These are phyloP conservation scores for Brachionus plicatilis DNA, from an alignment of 1,140 invertebrate genomes.

Conservation along the genomic window DNA sequence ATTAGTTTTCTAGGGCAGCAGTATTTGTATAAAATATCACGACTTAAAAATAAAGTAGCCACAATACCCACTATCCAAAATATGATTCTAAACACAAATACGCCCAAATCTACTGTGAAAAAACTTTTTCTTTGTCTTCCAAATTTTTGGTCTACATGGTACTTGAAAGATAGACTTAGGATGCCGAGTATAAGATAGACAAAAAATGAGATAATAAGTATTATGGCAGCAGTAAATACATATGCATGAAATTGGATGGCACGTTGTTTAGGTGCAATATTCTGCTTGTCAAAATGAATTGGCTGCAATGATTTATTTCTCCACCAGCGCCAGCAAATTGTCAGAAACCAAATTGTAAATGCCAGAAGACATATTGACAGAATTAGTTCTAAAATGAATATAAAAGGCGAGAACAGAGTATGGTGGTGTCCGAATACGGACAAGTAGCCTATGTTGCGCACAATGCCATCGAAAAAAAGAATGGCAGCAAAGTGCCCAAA, in stretches of 20 bases:
- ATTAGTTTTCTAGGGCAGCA: constrained; percentile 8
- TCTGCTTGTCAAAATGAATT: neutral
- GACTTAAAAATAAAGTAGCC: constrained; percentile 6
- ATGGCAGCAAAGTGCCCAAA: constrained; percentile 37
- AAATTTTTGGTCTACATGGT: neutral
- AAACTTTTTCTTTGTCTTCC: neutral
- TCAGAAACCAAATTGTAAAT: constrained; percentile 34
- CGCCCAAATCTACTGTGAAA: constrained; percentile 18
- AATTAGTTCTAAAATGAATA: constrained; percentile 10
- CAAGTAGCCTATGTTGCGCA: constrained; percentile 29
- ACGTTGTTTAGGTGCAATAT: neutral
- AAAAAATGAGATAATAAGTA: constrained; percentile 26
- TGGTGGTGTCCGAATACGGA: neutral
- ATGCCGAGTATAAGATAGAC: constrained; percentile 26
- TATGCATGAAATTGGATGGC: neutral
- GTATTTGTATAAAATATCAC: constrained; percentile 22
- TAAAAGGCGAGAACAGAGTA: neutral
- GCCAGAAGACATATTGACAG: constrained; percentile 14
- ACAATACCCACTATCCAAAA: constrained; percentile 34
- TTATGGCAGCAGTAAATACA: constrained; percentile 1
- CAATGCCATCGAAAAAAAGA: constrained; percentile 29
- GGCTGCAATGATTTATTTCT: constrained; percentile 26
- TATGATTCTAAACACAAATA: constrained; percentile 22
- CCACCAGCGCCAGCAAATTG: constrained; percentile 40
- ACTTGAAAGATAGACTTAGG: neutral